Evolutionary conservation across 2,113 vertebrate genomes (phyloP), one percentile per base, ranked within the genome.

Genomic region (Rhinogobius similis): DNA sequence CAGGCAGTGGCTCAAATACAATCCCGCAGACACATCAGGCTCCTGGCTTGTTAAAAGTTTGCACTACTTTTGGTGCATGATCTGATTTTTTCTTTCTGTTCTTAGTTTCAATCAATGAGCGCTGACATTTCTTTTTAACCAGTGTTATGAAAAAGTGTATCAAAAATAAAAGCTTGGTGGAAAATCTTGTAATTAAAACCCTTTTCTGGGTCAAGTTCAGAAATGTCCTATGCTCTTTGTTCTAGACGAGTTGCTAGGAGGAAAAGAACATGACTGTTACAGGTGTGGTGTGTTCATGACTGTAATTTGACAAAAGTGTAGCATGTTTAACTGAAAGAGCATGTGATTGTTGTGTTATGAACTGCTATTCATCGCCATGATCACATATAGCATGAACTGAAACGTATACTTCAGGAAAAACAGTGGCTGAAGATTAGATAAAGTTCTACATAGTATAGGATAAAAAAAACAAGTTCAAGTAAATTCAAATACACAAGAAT

Each of bases 1-100:
- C 90, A 94, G 93, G 93, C 93, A 91, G 79, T 80, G 76, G 86
- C 86, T 78, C 89, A 92, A 82, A 91, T 88, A 86, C 79, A 76
- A 82, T 71, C 82, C 86, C 74, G 88, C 84, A 92, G 92, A 66
- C 71, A 29, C 75, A 62, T 81, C 84, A 66, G 66, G 64, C 71
- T 70, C 66, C 65, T 56, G 3, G 43, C 85, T 82, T 76, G 80
- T 86, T 86, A 79, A 88, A 88, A 77, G 73, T 87, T 85, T 75
- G 43, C 76, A 61, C 67, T 70, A 65, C 73, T 81, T 26, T 86
- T 69, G 63, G 59, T 75, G 66, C 64, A 65, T 81, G 65, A 73
- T 78, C 73, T 68, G 61, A 46, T 38, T 79, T 81, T 43, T 72
- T 71, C 14, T 50, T 68, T 29, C 52, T 29, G 32, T 58, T 18